Percentiles rank a stretch among this genome's conserved stretches.
Evolutionary conservation across 2,888 invertebrate species (phyloP).

Genomic region (Smittia sp.): DNA sequence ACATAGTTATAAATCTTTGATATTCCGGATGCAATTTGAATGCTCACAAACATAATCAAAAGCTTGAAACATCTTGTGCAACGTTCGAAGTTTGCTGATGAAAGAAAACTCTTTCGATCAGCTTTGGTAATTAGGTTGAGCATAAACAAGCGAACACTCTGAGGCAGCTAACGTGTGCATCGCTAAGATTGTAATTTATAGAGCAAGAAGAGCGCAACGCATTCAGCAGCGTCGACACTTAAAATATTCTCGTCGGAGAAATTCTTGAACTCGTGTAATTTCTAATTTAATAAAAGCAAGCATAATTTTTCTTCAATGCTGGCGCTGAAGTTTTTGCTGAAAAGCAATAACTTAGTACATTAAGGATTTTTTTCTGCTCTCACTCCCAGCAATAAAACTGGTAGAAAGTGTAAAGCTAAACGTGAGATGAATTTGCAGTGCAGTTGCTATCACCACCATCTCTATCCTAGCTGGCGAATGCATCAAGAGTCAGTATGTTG

Average conservation of each 20-base stretch:
- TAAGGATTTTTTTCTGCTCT: conserved; percentile 7
- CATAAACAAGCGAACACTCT: background rate
- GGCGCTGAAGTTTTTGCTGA: conserved; percentile 22
- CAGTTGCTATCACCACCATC: conserved; percentile 19
- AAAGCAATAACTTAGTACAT: conserved; percentile 37
- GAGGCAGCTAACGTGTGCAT: background rate
- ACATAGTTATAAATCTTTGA: too few relatives aligned
- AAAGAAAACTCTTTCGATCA: too few relatives aligned
- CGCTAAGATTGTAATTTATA: conserved; percentile 6
- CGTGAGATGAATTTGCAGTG: conserved; percentile 31
- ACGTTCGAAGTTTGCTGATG: too few relatives aligned
- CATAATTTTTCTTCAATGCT: conserved; percentile 30
- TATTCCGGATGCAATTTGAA: too few relatives aligned
- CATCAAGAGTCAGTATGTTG: conserved; percentile 5
- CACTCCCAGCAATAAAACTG: conserved; percentile 31
- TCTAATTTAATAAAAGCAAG: conserved; percentile 34
- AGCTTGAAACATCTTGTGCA: too few relatives aligned
- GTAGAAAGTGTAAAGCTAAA: conserved; percentile 33
- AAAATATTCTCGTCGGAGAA: conserved; percentile 2
- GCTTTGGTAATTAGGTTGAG: too few relatives aligned
- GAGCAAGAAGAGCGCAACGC: background rate
- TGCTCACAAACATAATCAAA: too few relatives aligned
- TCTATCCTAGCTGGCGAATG: background rate
- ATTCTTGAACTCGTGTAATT: conserved; percentile 21
- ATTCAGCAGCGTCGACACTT: background rate